phyloP scores from a whole-genome alignment of 2,888 invertebrate genomes.

The Aspidiotus destructor region DNA sequence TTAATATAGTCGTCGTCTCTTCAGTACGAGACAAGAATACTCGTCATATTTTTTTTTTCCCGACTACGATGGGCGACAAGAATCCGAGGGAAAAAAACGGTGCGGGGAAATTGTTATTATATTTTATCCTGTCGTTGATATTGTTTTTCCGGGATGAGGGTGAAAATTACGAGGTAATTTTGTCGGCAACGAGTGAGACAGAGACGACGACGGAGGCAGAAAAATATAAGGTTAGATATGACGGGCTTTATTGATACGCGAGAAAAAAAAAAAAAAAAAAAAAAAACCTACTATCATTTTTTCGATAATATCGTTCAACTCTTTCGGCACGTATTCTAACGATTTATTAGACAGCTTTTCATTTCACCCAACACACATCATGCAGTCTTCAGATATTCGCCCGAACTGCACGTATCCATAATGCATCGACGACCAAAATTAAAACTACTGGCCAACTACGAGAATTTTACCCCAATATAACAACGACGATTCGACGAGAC shows the following conservation, averaged over 20 bases:
- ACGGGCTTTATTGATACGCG: conserved; percentile 20
- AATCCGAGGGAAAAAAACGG: not conserved
- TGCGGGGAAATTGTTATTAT: conserved; percentile 10
- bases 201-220: not conserved
- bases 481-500: too few relatives aligned
- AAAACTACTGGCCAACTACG: too few relatives aligned
- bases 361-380: too few relatives aligned
- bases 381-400: too few relatives aligned
- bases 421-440: too few relatives aligned
- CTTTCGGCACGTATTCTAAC: not conserved
- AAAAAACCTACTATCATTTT: too few relatives aligned
- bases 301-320: not conserved
- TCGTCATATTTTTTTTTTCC: conserved; percentile 17
- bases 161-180: conserved; percentile 25
- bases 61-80: not conserved
- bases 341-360: not conserved
- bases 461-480: too few relatives aligned
- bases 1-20: conserved; percentile 17
- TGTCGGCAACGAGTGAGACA: not conserved
- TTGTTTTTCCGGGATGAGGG: conserved; percentile 18
- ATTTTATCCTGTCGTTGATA: conserved; percentile 20
- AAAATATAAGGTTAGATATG: conserved; percentile 12
- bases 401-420: too few relatives aligned
- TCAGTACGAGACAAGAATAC: conserved; percentile 21
- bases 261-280: not conserved